Conservation (phyloP, 2,888 invertebrate genomes). For the Tinea semifulvella region DNA sequence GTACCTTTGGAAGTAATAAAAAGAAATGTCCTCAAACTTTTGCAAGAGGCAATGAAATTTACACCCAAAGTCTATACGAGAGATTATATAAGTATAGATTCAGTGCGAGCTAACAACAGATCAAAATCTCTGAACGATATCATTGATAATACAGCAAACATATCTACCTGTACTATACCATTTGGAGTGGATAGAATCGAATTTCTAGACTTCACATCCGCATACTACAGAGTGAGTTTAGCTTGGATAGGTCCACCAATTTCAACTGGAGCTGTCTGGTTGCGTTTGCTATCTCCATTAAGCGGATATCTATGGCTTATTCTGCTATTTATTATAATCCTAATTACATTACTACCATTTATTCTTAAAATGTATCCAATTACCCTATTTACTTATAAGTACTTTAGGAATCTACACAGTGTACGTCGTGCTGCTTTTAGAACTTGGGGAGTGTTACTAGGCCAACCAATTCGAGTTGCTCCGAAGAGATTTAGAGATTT, state of each 20-base stretch:
- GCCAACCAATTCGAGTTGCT: conserved; percentile 37
- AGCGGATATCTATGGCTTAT: conserved; percentile 43
- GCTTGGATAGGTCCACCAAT: conserved; percentile 45
- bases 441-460: conserved; percentile 42
- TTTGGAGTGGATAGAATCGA: conserved; percentile 35
- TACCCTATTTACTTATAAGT: conserved; percentile 30
- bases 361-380: conserved; percentile 29
- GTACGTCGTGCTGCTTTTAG: conserved; percentile 34
- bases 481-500: conserved; percentile 44
- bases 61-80: conserved; percentile 36
- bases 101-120: conserved; percentile 40
- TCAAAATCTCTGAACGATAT: conserved; percentile 43
- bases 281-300: conserved; percentile 39
- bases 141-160: conserved; percentile 35
- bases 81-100: conserved; percentile 43
- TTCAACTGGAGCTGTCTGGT: conserved; percentile 34
- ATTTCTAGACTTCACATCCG: conserved; percentile 36
- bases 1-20: conserved; percentile 40
- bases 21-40: conserved; percentile 31
- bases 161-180: conserved; percentile 42
- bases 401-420: conserved; percentile 34
- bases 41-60: conserved; percentile 41
- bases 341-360: conserved; percentile 36
- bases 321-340: conserved; percentile 31
- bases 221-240: conserved; percentile 40